Base-by-base conservation (phyloP, 2,113 vertebrate species). In the Gobio gobio region DNA sequence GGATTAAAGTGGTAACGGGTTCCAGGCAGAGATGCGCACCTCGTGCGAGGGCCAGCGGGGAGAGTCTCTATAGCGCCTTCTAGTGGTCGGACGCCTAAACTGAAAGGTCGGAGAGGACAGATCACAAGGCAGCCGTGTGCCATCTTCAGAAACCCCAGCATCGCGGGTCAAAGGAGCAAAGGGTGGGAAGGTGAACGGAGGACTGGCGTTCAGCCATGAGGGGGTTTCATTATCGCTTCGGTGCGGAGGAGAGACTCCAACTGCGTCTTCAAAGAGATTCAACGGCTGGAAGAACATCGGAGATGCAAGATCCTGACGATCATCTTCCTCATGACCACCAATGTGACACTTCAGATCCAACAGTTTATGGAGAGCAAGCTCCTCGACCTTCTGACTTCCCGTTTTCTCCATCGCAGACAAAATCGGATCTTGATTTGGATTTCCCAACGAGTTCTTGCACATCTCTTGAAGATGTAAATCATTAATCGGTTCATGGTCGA, bases 1-100 rank as follows among this genome's bases (percentile, higher is more conserved):
- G 0, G 0, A 47, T 89, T 75, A 91, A 78, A 89, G 77, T 5
- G 83, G 87, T 16, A 89, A 49, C 0, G 89, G 82, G 33, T 90
- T 86, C 85, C 87, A 86, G 7, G 89, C 51, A 54, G 86, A 61
- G 74, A 91, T 87, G 51, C 77, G 87, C 13, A 89, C 88, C 16
- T 89, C 87, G 56, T 89, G 85, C 0, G 88, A 63, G 6, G 87
- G 89, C 90, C 90, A 90, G 68, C 89, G 87, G 10, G 90, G 90
- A 33, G 90, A 91, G 64, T 91, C 87, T 84, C 90, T 85, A 18
- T 91, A 91, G 74, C 49, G 86, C 85, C 89, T 86, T 82, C 83
- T 86, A 36, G 81, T 64, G 83, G 26, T 75, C 47, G 61, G 64
- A 20, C 45, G 51, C 6, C 36, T 74, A 54, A 88, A 87, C 33